Base-by-base conservation (phyloP, 2,797 vertebrate species). In the Gadopsis marmoratus region DNA sequence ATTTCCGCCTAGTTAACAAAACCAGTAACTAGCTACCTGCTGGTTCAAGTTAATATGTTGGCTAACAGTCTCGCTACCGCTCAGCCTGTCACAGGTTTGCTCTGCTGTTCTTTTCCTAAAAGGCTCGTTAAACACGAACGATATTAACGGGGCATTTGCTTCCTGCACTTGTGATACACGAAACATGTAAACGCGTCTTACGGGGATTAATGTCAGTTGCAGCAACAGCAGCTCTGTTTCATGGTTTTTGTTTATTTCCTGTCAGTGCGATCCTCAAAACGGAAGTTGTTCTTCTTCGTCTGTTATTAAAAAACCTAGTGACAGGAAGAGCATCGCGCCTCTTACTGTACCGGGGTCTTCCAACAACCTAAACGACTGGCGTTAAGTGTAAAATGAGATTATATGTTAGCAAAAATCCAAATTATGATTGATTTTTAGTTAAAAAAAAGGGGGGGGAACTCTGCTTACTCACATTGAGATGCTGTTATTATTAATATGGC, bases 221-320 rank as follows among this genome's bases (percentile, higher is more conserved):
- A 7, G 7, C 63, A 29, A 41, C 63, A 35, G 53, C 64, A 26
- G 26, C 26, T 26, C 26, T 26, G 26, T 26, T 26, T 26, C 26
- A 26, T 26, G 26, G 26, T 26, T 26, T 87, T 85, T 92, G 89
- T 93, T 93, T 93, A 91, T 74, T 91, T 93, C 91, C 92, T 48
- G 74, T 62, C 10, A 10, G 8, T 0, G 7, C 1, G 37, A 45
- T 17, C 4, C 4, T 7, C 41, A 12, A 50, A 74, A 0, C 79
- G 90, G 90, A 91, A 84, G 66, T 74, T 0, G 0, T 26, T 82
- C 47, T 87, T 84, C 76, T 81, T 89, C 87, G 37, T 51, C 47
- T 31, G 35, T 3, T 39, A 11, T 39, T 12, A 0, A 60, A 50
- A 37, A 33, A 26, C 26, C 3, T 2, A 8, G 1, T 4, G 5